These are phyloP conservation scores for Luperina nickerlii DNA, from an alignment of 2,888 invertebrate genomes.

Conservation along the genomic window DNA sequence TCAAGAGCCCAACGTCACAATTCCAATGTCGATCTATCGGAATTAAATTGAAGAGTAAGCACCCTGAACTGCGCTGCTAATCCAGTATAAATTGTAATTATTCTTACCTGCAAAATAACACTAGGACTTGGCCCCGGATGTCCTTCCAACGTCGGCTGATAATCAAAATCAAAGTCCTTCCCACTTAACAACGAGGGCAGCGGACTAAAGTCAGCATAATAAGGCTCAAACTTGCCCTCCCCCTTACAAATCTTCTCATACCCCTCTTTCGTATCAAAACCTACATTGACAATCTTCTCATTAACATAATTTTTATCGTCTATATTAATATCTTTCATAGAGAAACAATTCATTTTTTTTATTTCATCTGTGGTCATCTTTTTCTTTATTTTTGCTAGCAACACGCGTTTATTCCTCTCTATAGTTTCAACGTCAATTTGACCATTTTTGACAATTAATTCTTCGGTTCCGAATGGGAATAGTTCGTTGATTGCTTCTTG, in stretches of 20 bases:
- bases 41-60: too few species aligned
- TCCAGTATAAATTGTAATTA: background rate
- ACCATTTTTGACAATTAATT: conserved; percentile 71
- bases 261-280: conserved; percentile 80
- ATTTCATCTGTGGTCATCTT: conserved; percentile 73
- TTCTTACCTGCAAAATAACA: conserved; percentile 94
- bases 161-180: conserved; percentile 94
- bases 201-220: conserved; percentile 76
- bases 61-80: too few species aligned
- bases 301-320: conserved; percentile 79
- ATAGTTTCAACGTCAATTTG: conserved; percentile 81
- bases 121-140: conserved; percentile 98
- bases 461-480: conserved; percentile 78
- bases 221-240: conserved; percentile 74
- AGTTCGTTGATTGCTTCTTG: conserved; percentile 68
- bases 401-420: conserved; percentile 81
- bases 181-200: conserved; percentile 64
- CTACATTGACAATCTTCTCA: conserved; percentile 81
- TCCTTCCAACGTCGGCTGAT: conserved; percentile 94
- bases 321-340: conserved; percentile 87
- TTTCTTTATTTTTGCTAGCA: conserved; percentile 76
- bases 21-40: too few species aligned
- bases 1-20: too few species aligned
- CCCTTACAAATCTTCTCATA: conserved; percentile 74
- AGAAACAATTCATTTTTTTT: conserved; percentile 83